A percentile compares a stretch with the other conserved stretches of the same genome.
Evolutionary conservation across 2,113 vertebrate genomes (phyloP).

Genomic region (Alouatta palliata): DNA sequence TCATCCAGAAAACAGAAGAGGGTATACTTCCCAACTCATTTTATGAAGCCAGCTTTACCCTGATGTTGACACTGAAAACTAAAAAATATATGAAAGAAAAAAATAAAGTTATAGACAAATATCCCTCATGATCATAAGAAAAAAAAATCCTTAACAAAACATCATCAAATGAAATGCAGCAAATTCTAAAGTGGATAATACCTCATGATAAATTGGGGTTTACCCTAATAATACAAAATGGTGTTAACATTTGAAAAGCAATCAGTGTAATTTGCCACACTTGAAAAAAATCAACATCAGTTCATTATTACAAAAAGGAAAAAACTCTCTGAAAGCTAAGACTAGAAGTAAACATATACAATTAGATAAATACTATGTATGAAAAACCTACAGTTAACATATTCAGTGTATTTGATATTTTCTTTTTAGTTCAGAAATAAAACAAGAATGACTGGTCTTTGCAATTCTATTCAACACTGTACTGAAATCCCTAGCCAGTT

Average conservation of each 20-base stretch:
- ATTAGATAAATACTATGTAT: not conserved
- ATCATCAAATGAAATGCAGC: not conserved
- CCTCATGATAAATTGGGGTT: not conserved
- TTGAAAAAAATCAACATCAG: not conserved
- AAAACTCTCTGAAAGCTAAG: not conserved
- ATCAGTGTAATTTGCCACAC: not conserved
- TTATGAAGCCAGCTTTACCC: not conserved
- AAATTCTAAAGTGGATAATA: not conserved
- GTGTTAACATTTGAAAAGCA: not conserved
- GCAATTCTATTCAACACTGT: not conserved
- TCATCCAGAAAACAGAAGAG: not conserved
- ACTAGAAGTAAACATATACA: not conserved
- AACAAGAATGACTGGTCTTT: not conserved
- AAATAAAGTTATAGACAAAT: not conserved
- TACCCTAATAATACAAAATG: not conserved
- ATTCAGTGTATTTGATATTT: not conserved
- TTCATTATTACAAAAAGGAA: not conserved
- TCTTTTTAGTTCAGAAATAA: not conserved
- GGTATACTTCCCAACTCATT: no score
- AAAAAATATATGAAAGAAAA: not conserved
- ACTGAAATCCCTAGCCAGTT: not conserved
- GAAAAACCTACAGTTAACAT: not conserved
- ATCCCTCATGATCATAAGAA: no score
- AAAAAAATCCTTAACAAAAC: no score
- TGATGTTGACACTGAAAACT: not conserved